Evolutionary conservation across 2,113 vertebrate species (phyloP).

Genomic region (Crypturellus undulatus): DNA sequence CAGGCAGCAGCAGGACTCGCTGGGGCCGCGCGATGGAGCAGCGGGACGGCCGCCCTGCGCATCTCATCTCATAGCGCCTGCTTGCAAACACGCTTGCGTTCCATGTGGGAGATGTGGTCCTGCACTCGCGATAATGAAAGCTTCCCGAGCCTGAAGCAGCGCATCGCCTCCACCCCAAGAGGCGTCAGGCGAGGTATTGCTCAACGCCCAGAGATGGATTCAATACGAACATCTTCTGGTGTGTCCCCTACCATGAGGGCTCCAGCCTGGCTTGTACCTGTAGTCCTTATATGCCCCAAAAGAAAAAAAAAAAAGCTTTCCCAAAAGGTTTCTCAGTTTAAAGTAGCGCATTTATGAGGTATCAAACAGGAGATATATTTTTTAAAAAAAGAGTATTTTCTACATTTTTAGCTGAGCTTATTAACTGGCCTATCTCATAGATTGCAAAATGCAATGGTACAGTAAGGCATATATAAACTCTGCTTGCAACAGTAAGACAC

Average conservation of each 20-base stretch:
- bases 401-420: not conserved
- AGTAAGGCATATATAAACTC: not conserved
- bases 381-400: not conserved
- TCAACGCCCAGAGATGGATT: not conserved
- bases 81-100: not conserved
- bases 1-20: slow-evolving; percentile 20
- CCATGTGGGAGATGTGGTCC: not conserved
- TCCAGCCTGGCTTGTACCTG: not conserved
- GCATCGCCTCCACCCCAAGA: not conserved
- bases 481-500: not conserved
- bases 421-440: not conserved
- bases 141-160: not conserved
- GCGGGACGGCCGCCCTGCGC: not conserved
- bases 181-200: not conserved
- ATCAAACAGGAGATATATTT: not conserved
- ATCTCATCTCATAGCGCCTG: not conserved
- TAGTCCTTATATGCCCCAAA: not conserved
- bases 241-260: not conserved
- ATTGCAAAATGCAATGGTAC: not conserved
- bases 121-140: not conserved
- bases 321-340: accelerated
- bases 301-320: not conserved
- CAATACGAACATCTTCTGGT: not conserved
- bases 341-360: not conserved
- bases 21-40: slow-evolving; percentile 43